Evolutionary conservation across 2,797 vertebrate genomes (phyloP), one percentile per base, ranked within the genome.

Genomic region (Cyclopterus lumpus): DNA sequence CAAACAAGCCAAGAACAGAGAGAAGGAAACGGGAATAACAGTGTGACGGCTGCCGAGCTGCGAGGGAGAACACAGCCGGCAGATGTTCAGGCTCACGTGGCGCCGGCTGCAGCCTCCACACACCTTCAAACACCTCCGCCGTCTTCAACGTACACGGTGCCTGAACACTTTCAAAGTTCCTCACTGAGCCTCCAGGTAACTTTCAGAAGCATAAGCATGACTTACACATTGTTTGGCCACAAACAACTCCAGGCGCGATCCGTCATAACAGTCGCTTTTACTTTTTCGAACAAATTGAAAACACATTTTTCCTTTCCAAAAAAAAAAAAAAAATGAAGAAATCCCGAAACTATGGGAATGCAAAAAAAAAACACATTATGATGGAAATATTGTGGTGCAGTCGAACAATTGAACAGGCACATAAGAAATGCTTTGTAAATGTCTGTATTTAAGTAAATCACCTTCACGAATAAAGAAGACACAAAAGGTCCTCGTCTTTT

Each of bases 41-140:
- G 48, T 49, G 54, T 40, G 63, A 70, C 28, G 48, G 54, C 61
- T 48, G 32, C 61, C 4, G 42, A 40, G 61, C 55, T 69, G 64
- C 32, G 11, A 71, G 26, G 30, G 65, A 44, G 51, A 51, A 67
- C 64, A 69, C 61, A 38, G 38, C 24, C 57, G 53, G 51, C 79
- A 89, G 77, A 74, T 82, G 79, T 81, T 73, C 55, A 26, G 67
- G 34, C 38, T 67, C 62, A 49, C 71, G 24, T 69, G 62, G 46
- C 65, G 55, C 63, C 67, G 66, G 30, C 38, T 26, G 12, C 66
- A 40, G 66, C 38, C 70, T 48, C 20, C 59, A 65, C 42, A 71
- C 66, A 48, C 36, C 15, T 64, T 36, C 34, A 60, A 42, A 78
- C 24, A 30, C 66, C 73, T 74, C 42, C 46, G 12, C 65, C 32